phyloP scores from a whole-genome alignment of 2,888 invertebrate genomes.

The Antheraea assamensis region DNA sequence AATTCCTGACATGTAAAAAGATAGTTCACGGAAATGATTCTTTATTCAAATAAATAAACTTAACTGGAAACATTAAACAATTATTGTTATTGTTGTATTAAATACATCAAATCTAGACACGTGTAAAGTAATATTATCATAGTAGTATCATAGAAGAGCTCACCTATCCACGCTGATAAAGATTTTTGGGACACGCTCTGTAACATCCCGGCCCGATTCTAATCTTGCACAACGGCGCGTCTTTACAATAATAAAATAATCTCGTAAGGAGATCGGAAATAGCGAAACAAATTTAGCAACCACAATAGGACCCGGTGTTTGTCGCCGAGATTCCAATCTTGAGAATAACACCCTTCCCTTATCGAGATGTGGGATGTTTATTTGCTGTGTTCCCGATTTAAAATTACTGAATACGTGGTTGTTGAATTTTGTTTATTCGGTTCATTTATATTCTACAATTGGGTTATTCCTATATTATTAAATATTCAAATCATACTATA shows the following conservation, averaged over 20 bases:
- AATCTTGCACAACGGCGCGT: constrained; percentile 23
- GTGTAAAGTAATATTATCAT: constrained; percentile 2
- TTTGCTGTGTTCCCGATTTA: constrained; percentile 11
- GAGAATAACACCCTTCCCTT: constrained; percentile 63
- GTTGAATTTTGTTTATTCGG: background rate
- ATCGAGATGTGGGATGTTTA: constrained; percentile 61
- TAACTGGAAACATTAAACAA: too few species aligned
- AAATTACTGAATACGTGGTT: constrained; percentile 11
- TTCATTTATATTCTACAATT: background rate
- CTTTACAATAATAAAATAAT: constrained; percentile 77
- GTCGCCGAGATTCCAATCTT: constrained; percentile 72
- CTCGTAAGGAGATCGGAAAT: constrained; percentile 75
- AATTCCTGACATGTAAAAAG: too few species aligned
- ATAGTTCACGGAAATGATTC: too few species aligned
- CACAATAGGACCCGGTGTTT: constrained; percentile 76
- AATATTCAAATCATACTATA: background rate
- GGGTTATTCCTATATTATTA: background rate
- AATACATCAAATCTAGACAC: background rate
- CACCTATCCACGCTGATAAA: constrained; percentile 12
- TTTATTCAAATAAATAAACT: too few species aligned
- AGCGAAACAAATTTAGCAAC: constrained; percentile 78
- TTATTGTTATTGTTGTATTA: too few species aligned
- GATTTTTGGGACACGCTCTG: constrained; percentile 19
- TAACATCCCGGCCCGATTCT: constrained; percentile 16
- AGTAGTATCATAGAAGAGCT: constrained; percentile 8